phyloP scores from a whole-genome alignment of 92 coral and sea anemone genomes.

The Porites cylindrica region DNA sequence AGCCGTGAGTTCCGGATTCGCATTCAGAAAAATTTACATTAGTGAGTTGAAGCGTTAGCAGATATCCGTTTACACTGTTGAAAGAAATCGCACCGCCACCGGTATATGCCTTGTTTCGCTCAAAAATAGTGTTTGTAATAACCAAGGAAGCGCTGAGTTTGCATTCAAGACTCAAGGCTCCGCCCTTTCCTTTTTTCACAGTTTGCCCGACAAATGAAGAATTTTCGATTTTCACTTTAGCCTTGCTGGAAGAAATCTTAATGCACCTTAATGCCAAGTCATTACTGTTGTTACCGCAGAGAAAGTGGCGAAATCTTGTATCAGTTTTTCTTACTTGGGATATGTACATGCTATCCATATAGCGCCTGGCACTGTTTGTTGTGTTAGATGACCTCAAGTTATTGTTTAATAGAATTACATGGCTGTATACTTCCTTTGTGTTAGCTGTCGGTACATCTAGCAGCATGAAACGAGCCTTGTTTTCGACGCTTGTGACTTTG shows the following conservation, averaged over 20 bases:
- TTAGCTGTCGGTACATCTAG: not conserved
- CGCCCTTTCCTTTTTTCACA: constrained; percentile 23
- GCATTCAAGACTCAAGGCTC: constrained; percentile 21
- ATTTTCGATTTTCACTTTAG: constrained; percentile 25
- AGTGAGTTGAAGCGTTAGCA: constrained; percentile 17
- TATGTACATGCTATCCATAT: constrained; percentile 16
- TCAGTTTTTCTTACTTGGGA: constrained; percentile 17
- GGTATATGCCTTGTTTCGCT: constrained; percentile 15
- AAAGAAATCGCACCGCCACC: constrained; percentile 52
- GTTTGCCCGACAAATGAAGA: constrained; percentile 30
- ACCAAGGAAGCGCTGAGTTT: not conserved
- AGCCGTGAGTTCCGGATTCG: constrained; percentile 11
- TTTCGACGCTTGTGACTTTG: constrained; percentile 18
- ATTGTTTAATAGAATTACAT: constrained; percentile 20
- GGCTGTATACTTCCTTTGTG: constrained; percentile 30
- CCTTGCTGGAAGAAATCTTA: constrained; percentile 13
- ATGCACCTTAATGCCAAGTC: constrained; percentile 25
- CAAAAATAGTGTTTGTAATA: constrained; percentile 25
- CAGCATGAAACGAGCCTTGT: constrained; percentile 23
- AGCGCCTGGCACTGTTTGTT: not conserved
- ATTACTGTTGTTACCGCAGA: constrained; percentile 39
- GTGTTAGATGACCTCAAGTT: not conserved
- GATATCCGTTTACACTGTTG: not conserved
- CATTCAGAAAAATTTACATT: constrained; percentile 34
- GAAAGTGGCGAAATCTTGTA: not conserved